These are phyloP conservation scores for Lycaena phlaeas DNA, from an alignment of 2,888 invertebrate genomes.

Conservation along the genomic window DNA sequence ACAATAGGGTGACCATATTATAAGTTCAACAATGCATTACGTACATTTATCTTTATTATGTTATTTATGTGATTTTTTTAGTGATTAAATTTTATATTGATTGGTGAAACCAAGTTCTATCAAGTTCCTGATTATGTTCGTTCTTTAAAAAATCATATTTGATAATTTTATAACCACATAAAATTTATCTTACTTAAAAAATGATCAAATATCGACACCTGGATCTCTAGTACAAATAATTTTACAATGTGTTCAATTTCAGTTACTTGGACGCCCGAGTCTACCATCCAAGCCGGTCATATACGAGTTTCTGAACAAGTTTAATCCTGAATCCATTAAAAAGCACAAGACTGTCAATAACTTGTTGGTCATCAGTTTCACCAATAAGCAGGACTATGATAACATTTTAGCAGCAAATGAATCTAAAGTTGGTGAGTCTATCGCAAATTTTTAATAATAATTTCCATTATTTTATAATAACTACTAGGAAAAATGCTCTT, in stretches of 20 bases:
- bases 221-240: background rate
- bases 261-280: conserved; percentile 39
- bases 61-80: too few relatives aligned
- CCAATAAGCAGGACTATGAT: conserved; percentile 33
- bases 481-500: too few relatives aligned
- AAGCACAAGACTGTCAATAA: conserved; percentile 44
- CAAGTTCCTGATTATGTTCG: too few relatives aligned
- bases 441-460: conserved; percentile 6
- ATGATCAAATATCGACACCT: too few relatives aligned
- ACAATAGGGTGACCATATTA: too few relatives aligned
- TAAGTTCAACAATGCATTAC: too few relatives aligned
- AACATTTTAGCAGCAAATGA: conserved; percentile 36
- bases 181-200: too few relatives aligned
- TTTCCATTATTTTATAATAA: background rate
- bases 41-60: too few relatives aligned
- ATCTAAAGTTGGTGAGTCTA: conserved; percentile 35
- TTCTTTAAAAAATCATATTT: too few relatives aligned
- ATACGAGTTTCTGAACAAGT: conserved; percentile 40
- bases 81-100: too few relatives aligned
- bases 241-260: conserved; percentile 3
- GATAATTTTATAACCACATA: too few relatives aligned
- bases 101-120: too few relatives aligned
- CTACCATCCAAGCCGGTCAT: conserved; percentile 43
- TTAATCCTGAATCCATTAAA: conserved; percentile 42
- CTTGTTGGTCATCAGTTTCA: conserved; percentile 45